phyloP scores from a whole-genome alignment of 2,888 invertebrate genomes.

The Chelonus formosanus region DNA sequence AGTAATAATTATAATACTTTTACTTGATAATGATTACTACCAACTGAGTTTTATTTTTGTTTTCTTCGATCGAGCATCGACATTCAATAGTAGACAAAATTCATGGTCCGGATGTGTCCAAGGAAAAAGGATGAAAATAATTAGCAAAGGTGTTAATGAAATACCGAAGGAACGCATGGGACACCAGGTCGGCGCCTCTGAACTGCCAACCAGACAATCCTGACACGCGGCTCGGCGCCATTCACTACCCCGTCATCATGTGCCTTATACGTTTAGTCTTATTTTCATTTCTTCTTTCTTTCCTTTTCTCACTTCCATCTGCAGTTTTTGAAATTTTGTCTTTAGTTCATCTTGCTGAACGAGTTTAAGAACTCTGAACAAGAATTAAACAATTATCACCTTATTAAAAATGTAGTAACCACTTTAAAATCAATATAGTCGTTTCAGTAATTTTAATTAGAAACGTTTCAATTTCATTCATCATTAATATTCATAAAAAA shows the following conservation, averaged over 20 bases:
- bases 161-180: slow-evolving; percentile 63
- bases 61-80: no score
- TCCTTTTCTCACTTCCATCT: slow-evolving; percentile 16
- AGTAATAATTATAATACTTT: no score
- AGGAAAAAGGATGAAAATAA: slow-evolving; percentile 59
- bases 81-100: slow-evolving; percentile 8
- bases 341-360: slow-evolving; percentile 19
- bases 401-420: neutral
- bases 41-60: no score
- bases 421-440: no score
- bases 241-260: slow-evolving; percentile 43
- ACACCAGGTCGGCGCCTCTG: slow-evolving; percentile 64
- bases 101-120: slow-evolving; percentile 19
- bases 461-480: no score
- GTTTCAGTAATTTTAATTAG: neutral
- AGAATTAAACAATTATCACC: neutral
- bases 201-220: slow-evolving; percentile 63
- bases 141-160: slow-evolving; percentile 66
- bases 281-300: slow-evolving; percentile 14
- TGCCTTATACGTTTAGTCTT: slow-evolving; percentile 11
- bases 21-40: no score
- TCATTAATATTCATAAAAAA: no score
- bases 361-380: neutral
- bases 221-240: slow-evolving; percentile 64
- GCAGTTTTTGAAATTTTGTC: slow-evolving; percentile 27